Percentiles rank a stretch among this genome's conserved stretches.
Conservation (phyloP, 2,797 vertebrate species). For the Macrochelys suwanniensis region DNA sequence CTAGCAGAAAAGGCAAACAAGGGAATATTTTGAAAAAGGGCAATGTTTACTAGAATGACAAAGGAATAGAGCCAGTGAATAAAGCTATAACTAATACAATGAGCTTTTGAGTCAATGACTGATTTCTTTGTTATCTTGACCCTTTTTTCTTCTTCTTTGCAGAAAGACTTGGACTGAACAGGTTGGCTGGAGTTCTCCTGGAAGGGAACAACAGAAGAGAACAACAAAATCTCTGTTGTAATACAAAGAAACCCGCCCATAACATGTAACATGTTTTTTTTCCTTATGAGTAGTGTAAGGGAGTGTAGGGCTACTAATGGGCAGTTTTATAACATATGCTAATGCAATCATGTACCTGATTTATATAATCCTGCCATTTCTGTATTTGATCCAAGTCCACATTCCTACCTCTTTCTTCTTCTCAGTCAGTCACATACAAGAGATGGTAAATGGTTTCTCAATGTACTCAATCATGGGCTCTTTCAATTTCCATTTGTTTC, state of each 20-base stretch:
- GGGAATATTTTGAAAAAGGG: constrained; percentile 1
- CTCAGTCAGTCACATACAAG: background rate
- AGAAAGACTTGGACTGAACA: background rate
- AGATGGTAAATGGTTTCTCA: background rate
- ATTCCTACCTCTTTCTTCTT: background rate
- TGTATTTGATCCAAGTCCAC: background rate
- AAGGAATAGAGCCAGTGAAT: background rate
- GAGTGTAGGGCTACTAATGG: background rate
- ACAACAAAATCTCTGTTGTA: background rate
- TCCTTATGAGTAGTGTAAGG: background rate
- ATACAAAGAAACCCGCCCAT: background rate
- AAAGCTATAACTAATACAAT: background rate
- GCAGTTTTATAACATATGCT: background rate
- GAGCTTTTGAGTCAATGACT: background rate
- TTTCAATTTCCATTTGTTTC: background rate
- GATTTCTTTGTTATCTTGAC: constrained; percentile 11
- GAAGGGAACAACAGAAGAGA: background rate
- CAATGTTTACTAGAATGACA: background rate
- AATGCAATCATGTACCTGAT: background rate
- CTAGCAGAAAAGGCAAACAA: background rate
- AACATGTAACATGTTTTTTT: background rate
- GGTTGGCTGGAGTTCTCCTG: background rate
- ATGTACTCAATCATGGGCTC: background rate
- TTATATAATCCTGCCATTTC: background rate
- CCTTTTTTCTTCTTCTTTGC: background rate